Conservation (phyloP, 2,888 invertebrate species). For the Anodontia alba region DNA sequence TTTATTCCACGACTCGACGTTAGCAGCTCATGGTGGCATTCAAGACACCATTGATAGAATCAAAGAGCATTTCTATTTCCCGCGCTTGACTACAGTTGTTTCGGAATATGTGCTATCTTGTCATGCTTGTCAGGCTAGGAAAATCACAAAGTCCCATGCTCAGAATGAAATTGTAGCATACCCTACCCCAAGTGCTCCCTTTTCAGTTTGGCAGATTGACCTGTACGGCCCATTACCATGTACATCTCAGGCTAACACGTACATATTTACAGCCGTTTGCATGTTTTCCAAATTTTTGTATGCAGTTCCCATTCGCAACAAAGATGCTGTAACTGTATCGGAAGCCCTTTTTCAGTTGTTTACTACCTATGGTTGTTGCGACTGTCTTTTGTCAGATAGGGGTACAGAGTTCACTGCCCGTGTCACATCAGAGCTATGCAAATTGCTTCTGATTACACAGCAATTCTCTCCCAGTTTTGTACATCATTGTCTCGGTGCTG, state of each 20-base stretch:
- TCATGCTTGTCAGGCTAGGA: conserved; percentile 42
- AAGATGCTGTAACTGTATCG: conserved; percentile 44
- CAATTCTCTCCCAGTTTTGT: conserved; percentile 44
- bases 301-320: conserved; percentile 34
- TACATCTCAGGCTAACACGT: conserved; percentile 28
- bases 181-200: conserved; percentile 43
- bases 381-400: conserved; percentile 36
- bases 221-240: conserved; percentile 38
- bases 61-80: conserved; percentile 41
- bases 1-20: conserved; percentile 36
- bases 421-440: conserved; percentile 39
- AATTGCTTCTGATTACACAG: conserved; percentile 34
- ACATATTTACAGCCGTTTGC: conserved; percentile 50
- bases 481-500: conserved; percentile 41
- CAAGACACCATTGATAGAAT: conserved; percentile 42
- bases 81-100: conserved; percentile 22
- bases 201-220: conserved; percentile 58
- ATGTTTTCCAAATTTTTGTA: conserved; percentile 47
- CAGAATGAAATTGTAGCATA: conserved; percentile 43
- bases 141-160: too few relatives aligned
- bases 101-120: conserved; percentile 43
- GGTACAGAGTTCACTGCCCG: conserved; percentile 47
- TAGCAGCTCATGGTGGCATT: conserved; percentile 49
- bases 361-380: conserved; percentile 43
- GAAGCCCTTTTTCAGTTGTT: conserved; percentile 33